A percentile compares a stretch with the other conserved stretches of the same genome.
Evolutionary conservation across 2,113 vertebrate species (phyloP).

Genomic region (Phyllostomus hastatus): DNA sequence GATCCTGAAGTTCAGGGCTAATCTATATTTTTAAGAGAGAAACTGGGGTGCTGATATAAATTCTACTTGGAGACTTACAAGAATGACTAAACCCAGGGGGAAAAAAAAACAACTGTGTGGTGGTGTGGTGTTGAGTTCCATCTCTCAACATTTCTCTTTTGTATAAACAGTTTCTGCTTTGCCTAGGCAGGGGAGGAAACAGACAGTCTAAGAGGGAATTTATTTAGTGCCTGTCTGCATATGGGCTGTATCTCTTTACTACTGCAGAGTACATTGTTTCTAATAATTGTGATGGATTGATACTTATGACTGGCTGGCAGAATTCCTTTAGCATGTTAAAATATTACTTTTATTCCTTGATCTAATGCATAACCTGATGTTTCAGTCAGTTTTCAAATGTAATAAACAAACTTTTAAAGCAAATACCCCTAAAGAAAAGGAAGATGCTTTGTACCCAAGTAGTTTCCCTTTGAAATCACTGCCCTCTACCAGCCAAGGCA

Average conservation of each 20-base stretch:
- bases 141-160: background rate
- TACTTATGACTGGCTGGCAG: slow-evolving; percentile 62
- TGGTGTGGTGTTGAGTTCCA: background rate
- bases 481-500: background rate
- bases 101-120: background rate
- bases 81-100: slow-evolving; percentile 18
- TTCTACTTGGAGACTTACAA: background rate
- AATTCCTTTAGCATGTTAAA: slow-evolving; percentile 52
- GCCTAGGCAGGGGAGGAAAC: background rate
- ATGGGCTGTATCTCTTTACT: slow-evolving; percentile 62
- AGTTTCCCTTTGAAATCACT: slow-evolving; percentile 3
- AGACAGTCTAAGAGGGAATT: slow-evolving; percentile 7
- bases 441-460: background rate
- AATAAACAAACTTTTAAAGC: slow-evolving; percentile 65
- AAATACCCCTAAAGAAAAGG: slow-evolving; percentile 47
- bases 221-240: slow-evolving; percentile 46
- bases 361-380: slow-evolving; percentile 53
- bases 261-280: slow-evolving; percentile 47
- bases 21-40: background rate
- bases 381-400: slow-evolving; percentile 32
- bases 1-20: background rate
- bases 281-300: slow-evolving; percentile 66
- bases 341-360: slow-evolving; percentile 63
- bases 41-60: background rate
- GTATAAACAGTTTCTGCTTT: background rate